phyloP scores from a whole-genome alignment of 2,797 vertebrate species.

The Gymnocypris eckloni region DNA sequence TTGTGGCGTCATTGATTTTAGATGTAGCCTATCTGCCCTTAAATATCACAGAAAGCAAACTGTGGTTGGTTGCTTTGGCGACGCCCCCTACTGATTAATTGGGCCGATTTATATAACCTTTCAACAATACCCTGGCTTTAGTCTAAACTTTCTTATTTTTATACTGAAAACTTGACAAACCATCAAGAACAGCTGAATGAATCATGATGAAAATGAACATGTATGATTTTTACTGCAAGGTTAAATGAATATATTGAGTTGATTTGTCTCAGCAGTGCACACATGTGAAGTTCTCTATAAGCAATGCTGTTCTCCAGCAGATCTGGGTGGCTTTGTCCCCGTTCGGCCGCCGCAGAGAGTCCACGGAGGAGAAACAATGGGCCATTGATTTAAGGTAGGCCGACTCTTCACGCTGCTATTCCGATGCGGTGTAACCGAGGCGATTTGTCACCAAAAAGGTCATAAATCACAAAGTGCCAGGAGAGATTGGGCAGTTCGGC shows the following conservation, averaged over 20 bases:
- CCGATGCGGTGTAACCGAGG: constrained; percentile 58
- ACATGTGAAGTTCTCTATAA: constrained; percentile 12
- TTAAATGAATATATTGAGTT: background rate
- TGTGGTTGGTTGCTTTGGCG: background rate
- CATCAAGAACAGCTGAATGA: background rate
- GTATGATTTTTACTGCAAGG: background rate
- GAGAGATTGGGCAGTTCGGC: constrained; percentile 54
- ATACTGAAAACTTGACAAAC: background rate
- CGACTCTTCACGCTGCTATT: constrained; percentile 49
- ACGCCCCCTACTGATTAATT: background rate
- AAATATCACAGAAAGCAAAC: background rate
- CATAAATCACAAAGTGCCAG: constrained; percentile 72
- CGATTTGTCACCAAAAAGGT: constrained; percentile 75
- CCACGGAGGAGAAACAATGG: constrained; percentile 57
- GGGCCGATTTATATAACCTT: background rate
- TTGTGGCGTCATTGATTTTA: background rate
- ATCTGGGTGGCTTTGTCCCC: constrained; percentile 58
- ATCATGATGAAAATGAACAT: background rate
- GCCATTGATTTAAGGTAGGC: constrained; percentile 60
- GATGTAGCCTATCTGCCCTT: background rate
- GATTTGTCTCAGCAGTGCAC: background rate
- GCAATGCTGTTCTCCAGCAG: constrained; percentile 46
- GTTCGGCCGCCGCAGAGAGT: constrained; percentile 45
- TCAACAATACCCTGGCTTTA: background rate
- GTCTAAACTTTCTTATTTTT: background rate